Percentiles rank a stretch among this genome's conserved stretches.
These are phyloP conservation scores for Petromus typicus DNA, from an alignment of 2,113 vertebrate species.

Conservation along the genomic window DNA sequence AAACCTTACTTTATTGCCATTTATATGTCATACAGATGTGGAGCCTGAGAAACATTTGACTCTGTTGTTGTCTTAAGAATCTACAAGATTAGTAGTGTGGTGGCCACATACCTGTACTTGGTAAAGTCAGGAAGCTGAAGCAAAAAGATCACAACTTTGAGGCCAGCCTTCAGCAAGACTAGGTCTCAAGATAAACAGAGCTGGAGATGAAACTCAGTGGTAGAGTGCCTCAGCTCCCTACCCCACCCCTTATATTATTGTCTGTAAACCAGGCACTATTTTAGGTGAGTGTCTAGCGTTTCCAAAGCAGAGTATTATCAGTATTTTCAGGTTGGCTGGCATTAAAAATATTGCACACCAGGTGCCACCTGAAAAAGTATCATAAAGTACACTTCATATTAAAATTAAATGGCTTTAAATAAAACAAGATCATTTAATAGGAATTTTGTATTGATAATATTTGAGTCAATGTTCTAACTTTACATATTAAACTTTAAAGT, in stretches of 20 bases:
- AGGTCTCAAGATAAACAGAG: neutral
- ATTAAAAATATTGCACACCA: constrained; percentile 15
- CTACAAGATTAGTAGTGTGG: neutral
- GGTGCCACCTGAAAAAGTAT: constrained; percentile 9
- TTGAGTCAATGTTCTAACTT: constrained; percentile 4
- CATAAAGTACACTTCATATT: neutral
- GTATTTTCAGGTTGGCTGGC: neutral
- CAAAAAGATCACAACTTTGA: neutral
- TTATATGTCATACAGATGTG: constrained; percentile 5
- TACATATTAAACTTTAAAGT: constrained; percentile 31
- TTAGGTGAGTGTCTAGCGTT: neutral
- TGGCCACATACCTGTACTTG: neutral
- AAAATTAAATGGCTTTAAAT: constrained; percentile 11
- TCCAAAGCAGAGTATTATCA: neutral
- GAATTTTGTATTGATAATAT: constrained; percentile 29
- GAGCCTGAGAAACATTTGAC: neutral
- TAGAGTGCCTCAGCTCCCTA: neutral
- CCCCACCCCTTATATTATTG: neutral
- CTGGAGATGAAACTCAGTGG: neutral
- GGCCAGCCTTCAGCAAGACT: too few species aligned
- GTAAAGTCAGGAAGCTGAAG: neutral
- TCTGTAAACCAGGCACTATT: neutral
- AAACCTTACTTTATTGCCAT: neutral
- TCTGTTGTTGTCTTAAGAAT: neutral
- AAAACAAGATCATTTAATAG: neutral